Percentiles rank a stretch among this genome's conserved stretches.
Evolutionary conservation across 2,113 vertebrate genomes (phyloP).

Genomic region (Plotosus lineatus): DNA sequence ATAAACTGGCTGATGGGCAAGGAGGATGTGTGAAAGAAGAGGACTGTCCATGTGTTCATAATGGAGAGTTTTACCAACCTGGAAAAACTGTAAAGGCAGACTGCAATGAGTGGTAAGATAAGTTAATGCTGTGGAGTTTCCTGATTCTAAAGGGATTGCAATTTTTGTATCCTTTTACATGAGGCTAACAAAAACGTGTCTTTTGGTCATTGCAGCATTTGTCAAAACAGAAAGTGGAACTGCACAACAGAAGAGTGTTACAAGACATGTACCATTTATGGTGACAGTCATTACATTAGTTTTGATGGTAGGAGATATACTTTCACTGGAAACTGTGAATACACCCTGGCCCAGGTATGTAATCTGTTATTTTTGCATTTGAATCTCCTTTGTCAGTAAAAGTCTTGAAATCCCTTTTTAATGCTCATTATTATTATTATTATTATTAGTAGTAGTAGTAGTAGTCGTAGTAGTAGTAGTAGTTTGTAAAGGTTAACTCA

Average conservation of each 20-base stretch:
- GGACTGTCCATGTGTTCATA: constrained; percentile 83
- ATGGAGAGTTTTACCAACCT: constrained; percentile 72
- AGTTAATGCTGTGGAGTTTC: neutral
- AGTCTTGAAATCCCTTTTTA: neutral
- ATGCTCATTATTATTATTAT: neutral
- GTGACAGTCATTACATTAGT: constrained; percentile 87
- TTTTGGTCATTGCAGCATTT: constrained; percentile 74
- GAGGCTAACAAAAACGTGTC: neutral
- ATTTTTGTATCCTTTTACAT: neutral
- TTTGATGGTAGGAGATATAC: constrained; percentile 85
- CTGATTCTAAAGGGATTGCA: neutral
- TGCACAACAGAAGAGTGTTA: constrained; percentile 80
- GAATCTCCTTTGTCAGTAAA: neutral
- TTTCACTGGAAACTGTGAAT: constrained; percentile 87
- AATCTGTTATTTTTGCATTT: neutral
- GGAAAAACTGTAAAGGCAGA: constrained; percentile 78
- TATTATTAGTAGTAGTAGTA: no score
- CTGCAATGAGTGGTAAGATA: constrained; percentile 87
- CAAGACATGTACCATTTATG: constrained; percentile 83
- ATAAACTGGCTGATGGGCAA: constrained; percentile 74
- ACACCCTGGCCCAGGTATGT: constrained; percentile 84
- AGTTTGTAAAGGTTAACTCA: no score
- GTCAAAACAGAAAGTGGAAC: constrained; percentile 77
- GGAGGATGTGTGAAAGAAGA: constrained; percentile 77
- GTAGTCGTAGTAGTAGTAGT: no score